Evolutionary conservation across 1,140 invertebrate species (phyloP), one percentile per base, ranked within the genome.

Genomic region (Lordiphosa stackelbergi): DNA sequence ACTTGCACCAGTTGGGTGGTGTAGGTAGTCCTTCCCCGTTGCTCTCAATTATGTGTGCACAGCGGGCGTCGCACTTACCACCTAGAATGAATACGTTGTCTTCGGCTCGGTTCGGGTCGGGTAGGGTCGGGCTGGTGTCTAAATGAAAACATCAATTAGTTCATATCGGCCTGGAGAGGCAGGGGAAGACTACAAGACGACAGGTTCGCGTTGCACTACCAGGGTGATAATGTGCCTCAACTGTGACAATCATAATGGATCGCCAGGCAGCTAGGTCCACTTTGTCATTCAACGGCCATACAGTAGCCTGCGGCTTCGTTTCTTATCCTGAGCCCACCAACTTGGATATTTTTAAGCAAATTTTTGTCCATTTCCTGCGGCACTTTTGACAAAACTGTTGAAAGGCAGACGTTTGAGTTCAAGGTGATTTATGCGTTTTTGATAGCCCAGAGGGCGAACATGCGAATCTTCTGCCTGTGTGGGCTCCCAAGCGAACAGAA

Each of bases 51-150:
- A 86, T 85, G 73, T 86, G 75, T 86, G 75, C 85, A 66, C 85
- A 86, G 85, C 85, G 75, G 85, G 85, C 69, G 84, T 86, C 66
- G 59, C 57, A 85, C 79, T 78, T 86, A 77, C 85, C 85, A 86
- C 85, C 79, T 86, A 86, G 58, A 70, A 77, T 66, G 72, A 73
- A 81, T 61, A 74, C 66, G 73, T 61, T 59, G 48, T 43, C 22
- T 24, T 53, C 43, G 19, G 34, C 0, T 8, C 28, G 28, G 7
- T 0, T 31, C 5, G 28, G 45, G 51, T 40, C 42, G 63, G 49
- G 46, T 19, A 19, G 24, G 24, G 24, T 46, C 45, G 63, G 49
- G 46, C 16, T n/a, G 72, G 57, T 48, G 54, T 37, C 64, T 59
- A 83, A 73, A 83, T 83, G 69, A 83, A 83, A 83, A 83, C 77